phyloP scores from a whole-genome alignment of 1,140 invertebrate species.

The Pogonus chalceus region DNA sequence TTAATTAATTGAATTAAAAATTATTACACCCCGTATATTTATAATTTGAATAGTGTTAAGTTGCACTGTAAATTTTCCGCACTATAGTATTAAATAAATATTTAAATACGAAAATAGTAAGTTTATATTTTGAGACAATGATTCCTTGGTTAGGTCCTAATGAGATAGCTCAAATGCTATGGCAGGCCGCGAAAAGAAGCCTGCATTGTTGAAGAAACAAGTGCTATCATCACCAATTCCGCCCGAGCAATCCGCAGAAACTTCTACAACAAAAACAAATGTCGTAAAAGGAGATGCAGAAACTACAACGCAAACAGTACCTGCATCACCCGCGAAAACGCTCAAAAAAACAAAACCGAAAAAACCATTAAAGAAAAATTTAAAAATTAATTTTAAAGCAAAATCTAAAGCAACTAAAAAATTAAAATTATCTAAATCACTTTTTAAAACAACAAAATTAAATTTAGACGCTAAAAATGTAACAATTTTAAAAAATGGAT shows the following conservation, averaged over 20 bases:
- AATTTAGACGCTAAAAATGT: conserved; percentile 26
- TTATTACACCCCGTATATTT: too few relatives aligned
- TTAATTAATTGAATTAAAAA: too few relatives aligned
- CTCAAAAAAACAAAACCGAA: conserved; percentile 20
- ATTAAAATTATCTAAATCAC: conserved; percentile 23
- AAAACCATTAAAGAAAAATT: conserved; percentile 16
- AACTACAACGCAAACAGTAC: background rate
- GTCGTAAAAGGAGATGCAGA: conserved; percentile 1
- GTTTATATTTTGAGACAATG: background rate
- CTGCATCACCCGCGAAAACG: conserved; percentile 5
- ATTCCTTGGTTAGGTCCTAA: background rate
- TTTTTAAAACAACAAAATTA: conserved; percentile 23
- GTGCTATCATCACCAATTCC: conserved; percentile 19
- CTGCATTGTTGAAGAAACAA: conserved; percentile 25
- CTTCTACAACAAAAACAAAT: conserved; percentile 9
- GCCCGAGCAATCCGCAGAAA: conserved; percentile 13
- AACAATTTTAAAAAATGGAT: conserved; percentile 26
- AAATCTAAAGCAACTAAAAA: conserved; percentile 24
- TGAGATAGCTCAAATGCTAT: conserved; percentile 28
- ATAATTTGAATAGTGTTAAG: too few relatives aligned
- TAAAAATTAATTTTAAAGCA: conserved; percentile 21
- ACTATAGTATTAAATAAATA: too few relatives aligned
- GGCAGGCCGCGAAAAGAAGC: conserved; percentile 33
- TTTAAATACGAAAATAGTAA: too few relatives aligned
- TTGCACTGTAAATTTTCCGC: too few relatives aligned